Base-by-base conservation (phyloP, 2,113 vertebrate species). In the Hydrochoerus hydrochaeris region DNA sequence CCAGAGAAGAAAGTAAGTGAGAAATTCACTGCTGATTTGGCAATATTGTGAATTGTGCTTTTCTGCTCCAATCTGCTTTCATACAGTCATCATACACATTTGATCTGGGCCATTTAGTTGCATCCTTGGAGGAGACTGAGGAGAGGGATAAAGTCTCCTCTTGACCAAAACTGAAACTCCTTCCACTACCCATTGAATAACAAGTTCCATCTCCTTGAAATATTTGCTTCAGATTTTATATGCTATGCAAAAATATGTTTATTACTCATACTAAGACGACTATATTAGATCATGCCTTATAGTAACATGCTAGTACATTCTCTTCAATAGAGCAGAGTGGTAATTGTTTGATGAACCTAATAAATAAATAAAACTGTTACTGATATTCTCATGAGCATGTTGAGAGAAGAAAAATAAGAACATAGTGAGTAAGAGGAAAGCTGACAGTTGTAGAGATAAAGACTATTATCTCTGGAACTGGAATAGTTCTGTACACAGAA, bases 321-420 rank as follows among this genome's bases (percentile, higher is more conserved):
- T 67, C 77, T 90, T 94, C 44, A 52, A 30, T 13, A 73, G 49
- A 92, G 12, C 35, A 92, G 44, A 88, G 58, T 60, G 26, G 14
- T 38, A 44, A 41, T 75, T 81, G 54, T 84, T 89, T 87, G n/a
- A 63, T 77, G 84, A 95, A 82, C 16, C 92, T 92, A 87, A 32
- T 35, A 89, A 80, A 85, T 60, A 38, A 57, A 38, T 54, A 19
- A 84, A 90, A 24, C 24, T 84, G 85, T 80, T 92, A 46, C 0
- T 67, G 54, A 75, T 85, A 11, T 81, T 69, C 86, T 82, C 41
- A 94, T 87, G 77, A 93, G 9, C 12, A 52, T 30, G 41, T 57
- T 71, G 19, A 71, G 85, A 92, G 57, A 93, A 93, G 60, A 52
- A 30, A 65, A 82, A 54, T 63, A 81, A 90, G 49, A 82, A 49